These are phyloP conservation scores for Microctonus brassicae DNA, from an alignment of 2,888 invertebrate genomes.

Conservation along the genomic window DNA sequence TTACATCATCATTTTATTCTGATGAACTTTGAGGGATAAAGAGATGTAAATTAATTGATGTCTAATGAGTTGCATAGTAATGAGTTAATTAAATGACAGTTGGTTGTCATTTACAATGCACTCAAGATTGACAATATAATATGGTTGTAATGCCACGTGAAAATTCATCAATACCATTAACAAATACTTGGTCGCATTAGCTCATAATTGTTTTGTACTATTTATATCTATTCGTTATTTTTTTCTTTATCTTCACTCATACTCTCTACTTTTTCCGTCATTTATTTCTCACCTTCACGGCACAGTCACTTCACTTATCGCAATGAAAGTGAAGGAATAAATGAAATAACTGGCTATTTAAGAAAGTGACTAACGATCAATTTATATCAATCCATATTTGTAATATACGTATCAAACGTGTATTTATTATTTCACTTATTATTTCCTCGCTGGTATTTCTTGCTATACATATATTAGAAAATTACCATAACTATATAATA, in stretches of 20 bases:
- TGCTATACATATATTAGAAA: slow-evolving; percentile 1
- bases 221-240: slow-evolving; percentile 14
- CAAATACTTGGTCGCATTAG: too few species aligned
- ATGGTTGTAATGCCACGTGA: slow-evolving; percentile 20
- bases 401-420: background rate
- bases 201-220: background rate
- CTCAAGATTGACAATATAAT: background rate
- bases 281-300: too few species aligned
- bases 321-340: background rate
- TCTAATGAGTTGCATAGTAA: background rate
- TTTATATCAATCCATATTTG: background rate
- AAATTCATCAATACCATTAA: background rate
- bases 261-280: too few species aligned
- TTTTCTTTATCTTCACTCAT: too few species aligned
- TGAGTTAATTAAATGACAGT: slow-evolving; percentile 36
- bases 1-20: too few species aligned
- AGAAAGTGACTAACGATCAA: slow-evolving; percentile 17
- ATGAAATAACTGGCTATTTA: background rate
- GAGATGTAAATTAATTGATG: too few species aligned
- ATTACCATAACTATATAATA: background rate
- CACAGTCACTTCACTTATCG: too few species aligned
- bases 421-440: background rate
- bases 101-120: slow-evolving; percentile 39
- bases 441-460: background rate
- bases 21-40: too few species aligned